Conservation (phyloP, 2,113 vertebrate genomes). For the Gobio gobio region DNA sequence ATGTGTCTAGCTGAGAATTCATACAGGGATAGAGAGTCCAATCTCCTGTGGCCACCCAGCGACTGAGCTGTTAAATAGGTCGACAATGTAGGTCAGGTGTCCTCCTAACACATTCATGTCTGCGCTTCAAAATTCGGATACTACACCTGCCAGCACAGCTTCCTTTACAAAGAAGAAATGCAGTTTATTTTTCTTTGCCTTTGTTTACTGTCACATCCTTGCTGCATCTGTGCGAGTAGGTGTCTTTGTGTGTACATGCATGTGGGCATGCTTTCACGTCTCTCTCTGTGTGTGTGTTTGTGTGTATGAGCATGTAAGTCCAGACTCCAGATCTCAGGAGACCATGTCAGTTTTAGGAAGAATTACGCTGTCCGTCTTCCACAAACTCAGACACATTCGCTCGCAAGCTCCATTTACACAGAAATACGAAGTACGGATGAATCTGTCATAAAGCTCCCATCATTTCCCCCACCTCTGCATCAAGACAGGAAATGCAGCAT, state of each 20-base stretch:
- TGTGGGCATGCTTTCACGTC: background rate
- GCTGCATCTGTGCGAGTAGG: background rate
- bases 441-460: slow-evolving; percentile 50
- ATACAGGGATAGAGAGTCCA: slow-evolving; percentile 19
- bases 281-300: too few relatives aligned
- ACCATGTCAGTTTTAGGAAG: slow-evolving; percentile 54
- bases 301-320: slow-evolving; percentile 26
- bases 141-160: slow-evolving; percentile 4
- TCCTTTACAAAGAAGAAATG: slow-evolving; percentile 28
- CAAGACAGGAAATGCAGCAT: slow-evolving; percentile 41
- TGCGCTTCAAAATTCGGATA: slow-evolving; percentile 9
- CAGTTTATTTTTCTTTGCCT: slow-evolving; percentile 27
- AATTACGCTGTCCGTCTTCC: slow-evolving; percentile 53
- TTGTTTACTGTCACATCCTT: slow-evolving; percentile 19
- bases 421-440: background rate
- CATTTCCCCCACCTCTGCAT: slow-evolving; percentile 32
- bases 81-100: slow-evolving; percentile 45
- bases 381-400: slow-evolving; percentile 38
- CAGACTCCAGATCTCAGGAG: slow-evolving; percentile 46
- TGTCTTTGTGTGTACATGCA: background rate
- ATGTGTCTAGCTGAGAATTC: background rate
- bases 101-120: slow-evolving; percentile 1
- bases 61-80: slow-evolving; percentile 46
- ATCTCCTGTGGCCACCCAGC: slow-evolving; percentile 32
- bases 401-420: slow-evolving; percentile 34